Percentiles rank a stretch among this genome's conserved stretches.
phyloP scores from a whole-genome alignment of 2,113 vertebrate genomes.

The Hyaena hyaena region DNA sequence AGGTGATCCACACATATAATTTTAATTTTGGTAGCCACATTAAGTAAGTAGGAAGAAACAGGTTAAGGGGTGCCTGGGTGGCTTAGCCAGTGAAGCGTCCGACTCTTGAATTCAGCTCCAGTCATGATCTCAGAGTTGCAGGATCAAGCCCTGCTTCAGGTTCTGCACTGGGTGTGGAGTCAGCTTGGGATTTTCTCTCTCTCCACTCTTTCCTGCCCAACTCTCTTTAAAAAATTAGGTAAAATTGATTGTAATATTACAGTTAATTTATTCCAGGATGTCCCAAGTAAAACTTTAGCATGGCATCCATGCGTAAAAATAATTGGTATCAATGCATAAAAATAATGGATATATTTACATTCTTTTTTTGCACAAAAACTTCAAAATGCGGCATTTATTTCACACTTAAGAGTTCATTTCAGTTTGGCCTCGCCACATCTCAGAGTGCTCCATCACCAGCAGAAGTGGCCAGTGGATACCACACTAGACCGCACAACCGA shows the following conservation, averaged over 20 bases:
- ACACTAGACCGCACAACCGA: accelerated
- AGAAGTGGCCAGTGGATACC: accelerated
- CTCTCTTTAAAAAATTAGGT: neutral
- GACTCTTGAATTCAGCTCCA: too few relatives aligned
- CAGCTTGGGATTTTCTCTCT: too few relatives aligned
- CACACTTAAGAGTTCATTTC: too few relatives aligned
- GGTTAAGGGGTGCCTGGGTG: too few relatives aligned
- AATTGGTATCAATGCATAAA: neutral
- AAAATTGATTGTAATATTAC: neutral
- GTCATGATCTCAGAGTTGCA: too few relatives aligned
- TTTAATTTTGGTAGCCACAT: neutral
- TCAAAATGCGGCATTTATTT: neutral
- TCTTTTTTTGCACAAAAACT: neutral
- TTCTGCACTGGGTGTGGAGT: too few relatives aligned
- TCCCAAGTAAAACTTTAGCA: neutral
- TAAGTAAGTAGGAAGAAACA: neutral
- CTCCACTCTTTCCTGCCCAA: too few relatives aligned
- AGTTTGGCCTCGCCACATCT: neutral
- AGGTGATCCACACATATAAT: neutral
- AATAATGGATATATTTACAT: neutral
- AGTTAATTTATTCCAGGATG: neutral
- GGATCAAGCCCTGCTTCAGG: too few relatives aligned
- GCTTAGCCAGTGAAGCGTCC: too few relatives aligned
- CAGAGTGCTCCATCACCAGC: accelerated
- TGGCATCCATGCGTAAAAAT: neutral